These are phyloP conservation scores for Epicampocera succincta DNA, from an alignment of 2,888 invertebrate species.

Conservation along the genomic window DNA sequence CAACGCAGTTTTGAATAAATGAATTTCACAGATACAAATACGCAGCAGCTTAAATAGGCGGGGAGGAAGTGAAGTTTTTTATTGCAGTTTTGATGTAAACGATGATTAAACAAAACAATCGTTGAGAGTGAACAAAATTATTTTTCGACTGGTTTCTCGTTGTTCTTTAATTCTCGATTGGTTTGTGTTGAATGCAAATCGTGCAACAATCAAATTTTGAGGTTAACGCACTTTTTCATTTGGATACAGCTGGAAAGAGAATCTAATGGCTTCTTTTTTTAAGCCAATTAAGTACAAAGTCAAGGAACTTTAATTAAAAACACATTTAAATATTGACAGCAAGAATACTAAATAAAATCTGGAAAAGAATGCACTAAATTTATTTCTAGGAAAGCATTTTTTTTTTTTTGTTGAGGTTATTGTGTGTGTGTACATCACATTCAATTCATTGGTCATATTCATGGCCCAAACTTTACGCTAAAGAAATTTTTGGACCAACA, in stretches of 20 bases:
- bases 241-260: neutral
- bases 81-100: constrained; percentile 20
- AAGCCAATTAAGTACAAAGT: neutral
- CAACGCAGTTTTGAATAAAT: constrained; percentile 17
- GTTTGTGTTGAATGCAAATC: constrained; percentile 63
- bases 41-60: too few species aligned
- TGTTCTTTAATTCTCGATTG: constrained; percentile 23
- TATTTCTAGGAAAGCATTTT: too few species aligned
- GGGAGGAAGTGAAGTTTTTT: constrained; percentile 35
- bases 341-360: too few species aligned
- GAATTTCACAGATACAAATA: neutral
- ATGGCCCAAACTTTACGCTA: too few species aligned
- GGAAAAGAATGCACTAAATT: too few species aligned
- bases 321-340: too few species aligned
- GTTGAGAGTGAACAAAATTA: constrained; percentile 40
- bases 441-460: too few species aligned
- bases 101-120: constrained; percentile 50
- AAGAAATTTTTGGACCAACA: too few species aligned
- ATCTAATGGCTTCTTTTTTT: too few species aligned
- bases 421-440: too few species aligned
- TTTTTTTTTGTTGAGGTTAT: too few species aligned
- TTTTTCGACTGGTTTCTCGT: neutral
- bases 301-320: neutral
- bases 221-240: constrained; percentile 54
- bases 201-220: constrained; percentile 25